Conservation (phyloP, 1,140 invertebrate species). For the Campodea augens region DNA sequence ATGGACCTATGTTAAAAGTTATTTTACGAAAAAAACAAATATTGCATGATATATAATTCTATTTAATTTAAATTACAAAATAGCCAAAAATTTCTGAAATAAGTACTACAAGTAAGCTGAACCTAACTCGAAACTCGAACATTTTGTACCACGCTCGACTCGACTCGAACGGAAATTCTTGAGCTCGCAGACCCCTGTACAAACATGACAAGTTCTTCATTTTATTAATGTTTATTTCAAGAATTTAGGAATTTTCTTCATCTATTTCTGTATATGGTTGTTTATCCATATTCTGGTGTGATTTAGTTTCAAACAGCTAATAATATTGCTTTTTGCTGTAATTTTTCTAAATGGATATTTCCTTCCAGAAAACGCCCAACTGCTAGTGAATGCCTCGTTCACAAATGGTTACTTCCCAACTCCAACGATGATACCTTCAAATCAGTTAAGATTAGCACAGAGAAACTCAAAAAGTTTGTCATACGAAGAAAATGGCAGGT, state of each 20-base stretch:
- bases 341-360: slow-evolving; percentile 4
- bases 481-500: slow-evolving; percentile 84
- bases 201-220: no score
- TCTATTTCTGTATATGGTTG: slow-evolving; percentile 1
- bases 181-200: no score
- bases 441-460: slow-evolving; percentile 50
- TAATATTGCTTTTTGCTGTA: background rate
- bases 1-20: no score
- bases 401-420: slow-evolving; percentile 59
- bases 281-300: background rate
- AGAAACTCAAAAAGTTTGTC: slow-evolving; percentile 75
- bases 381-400: slow-evolving; percentile 52
- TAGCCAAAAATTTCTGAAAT: no score
- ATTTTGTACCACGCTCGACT: no score
- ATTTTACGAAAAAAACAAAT: no score
- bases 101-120: no score
- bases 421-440: slow-evolving; percentile 38
- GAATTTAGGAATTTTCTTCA: background rate
- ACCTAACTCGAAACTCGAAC: no score
- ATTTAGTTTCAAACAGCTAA: background rate
- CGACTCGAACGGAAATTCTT: no score
- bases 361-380: slow-evolving; percentile 46
- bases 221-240: no score
- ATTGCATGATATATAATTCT: no score
- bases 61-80: no score